phyloP scores from a whole-genome alignment of 2,113 vertebrate species.

The Hypanus sabinus region DNA sequence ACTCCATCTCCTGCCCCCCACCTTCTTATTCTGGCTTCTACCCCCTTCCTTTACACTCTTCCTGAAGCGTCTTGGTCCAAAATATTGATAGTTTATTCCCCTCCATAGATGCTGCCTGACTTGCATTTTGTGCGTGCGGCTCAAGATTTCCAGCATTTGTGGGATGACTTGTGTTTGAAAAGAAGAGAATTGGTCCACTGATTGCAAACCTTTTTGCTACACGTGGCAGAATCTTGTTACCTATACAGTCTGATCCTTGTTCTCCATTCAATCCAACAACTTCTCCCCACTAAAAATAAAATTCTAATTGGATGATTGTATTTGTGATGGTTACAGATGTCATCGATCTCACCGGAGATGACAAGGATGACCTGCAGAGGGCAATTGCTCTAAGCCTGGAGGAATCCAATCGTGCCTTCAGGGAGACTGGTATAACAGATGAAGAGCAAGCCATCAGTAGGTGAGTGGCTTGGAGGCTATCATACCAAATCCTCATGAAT shows the following conservation, averaged over 20 bases:
- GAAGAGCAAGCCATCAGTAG: constrained; percentile 99
- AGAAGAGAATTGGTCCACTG: background rate
- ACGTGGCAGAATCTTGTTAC: background rate
- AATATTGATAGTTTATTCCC: too few relatives aligned
- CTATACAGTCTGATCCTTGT: background rate
- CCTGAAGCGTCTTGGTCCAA: too few relatives aligned
- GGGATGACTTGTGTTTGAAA: too few relatives aligned
- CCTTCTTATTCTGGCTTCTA: too few relatives aligned
- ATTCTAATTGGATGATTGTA: background rate
- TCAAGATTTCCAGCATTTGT: too few relatives aligned
- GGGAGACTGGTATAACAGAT: constrained; percentile 96
- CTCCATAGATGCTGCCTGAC: too few relatives aligned
- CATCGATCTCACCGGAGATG: constrained; percentile 95
- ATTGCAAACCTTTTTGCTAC: background rate
- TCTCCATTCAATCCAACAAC: too few relatives aligned
- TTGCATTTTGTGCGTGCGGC: too few relatives aligned
- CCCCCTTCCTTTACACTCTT: too few relatives aligned
- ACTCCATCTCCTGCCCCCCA: too few relatives aligned
- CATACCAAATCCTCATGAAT: background rate
- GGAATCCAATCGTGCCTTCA: constrained; percentile 90
- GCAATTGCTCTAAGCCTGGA: constrained; percentile 97
- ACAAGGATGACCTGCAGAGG: constrained; percentile 99
- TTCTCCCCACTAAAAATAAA: background rate
- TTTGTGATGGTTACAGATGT: constrained; percentile 71
- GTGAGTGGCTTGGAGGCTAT: constrained; percentile 52